phyloP scores from a whole-genome alignment of 2,888 invertebrate genomes.

The Calliphora vomitoria region DNA sequence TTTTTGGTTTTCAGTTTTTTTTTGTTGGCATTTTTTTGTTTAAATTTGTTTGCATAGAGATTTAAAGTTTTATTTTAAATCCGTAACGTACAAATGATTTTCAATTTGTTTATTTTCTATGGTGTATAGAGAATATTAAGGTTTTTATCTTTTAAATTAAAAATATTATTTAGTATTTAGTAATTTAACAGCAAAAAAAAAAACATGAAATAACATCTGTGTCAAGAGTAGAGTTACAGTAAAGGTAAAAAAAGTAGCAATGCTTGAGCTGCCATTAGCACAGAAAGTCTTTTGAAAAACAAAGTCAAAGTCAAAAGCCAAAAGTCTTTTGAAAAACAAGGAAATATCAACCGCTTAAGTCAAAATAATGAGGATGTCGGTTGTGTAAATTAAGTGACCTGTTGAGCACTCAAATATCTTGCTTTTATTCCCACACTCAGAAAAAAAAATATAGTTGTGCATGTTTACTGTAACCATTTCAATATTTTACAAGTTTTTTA shows the following conservation, averaged over 20 bases:
- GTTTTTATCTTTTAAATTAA: constrained; percentile 10
- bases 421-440: too few species aligned
- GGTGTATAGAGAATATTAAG: not conserved
- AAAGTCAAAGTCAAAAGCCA: too few species aligned
- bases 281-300: too few species aligned
- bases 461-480: too few species aligned
- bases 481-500: too few species aligned
- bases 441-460: too few species aligned
- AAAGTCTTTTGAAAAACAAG: too few species aligned
- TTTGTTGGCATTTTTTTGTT: not conserved
- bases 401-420: too few species aligned
- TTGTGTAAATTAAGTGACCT: too few species aligned
- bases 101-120: constrained; percentile 27
- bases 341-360: too few species aligned
- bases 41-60: not conserved
- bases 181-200: not conserved
- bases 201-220: constrained; percentile 30
- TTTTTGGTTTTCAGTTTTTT: not conserved
- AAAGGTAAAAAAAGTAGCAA: not conserved
- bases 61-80: constrained; percentile 5
- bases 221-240: constrained; percentile 17
- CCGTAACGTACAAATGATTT: constrained; percentile 16
- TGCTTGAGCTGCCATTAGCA: too few species aligned
- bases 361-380: too few species aligned
- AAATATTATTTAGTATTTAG: constrained; percentile 31